phyloP scores from a whole-genome alignment of 2,113 vertebrate species.

The Nothocercus nigrocapillus region DNA sequence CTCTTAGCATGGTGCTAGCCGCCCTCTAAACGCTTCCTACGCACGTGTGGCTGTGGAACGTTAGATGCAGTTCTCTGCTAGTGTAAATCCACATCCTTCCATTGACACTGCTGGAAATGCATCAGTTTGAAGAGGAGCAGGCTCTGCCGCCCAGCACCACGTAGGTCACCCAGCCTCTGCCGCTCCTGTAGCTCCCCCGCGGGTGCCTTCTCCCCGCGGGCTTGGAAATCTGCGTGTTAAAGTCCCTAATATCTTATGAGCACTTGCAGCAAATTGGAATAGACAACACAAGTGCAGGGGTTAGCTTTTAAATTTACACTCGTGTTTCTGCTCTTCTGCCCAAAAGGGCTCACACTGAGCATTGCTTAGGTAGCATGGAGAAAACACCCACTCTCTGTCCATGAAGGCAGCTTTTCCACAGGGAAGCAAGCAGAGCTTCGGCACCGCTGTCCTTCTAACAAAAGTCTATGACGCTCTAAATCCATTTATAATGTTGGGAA shows the following conservation, averaged over 20 bases:
- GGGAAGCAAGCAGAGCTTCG: fast-evolving
- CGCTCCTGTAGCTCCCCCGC: neutral
- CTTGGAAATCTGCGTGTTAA: neutral
- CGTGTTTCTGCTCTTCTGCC: neutral
- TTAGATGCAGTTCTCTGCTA: neutral
- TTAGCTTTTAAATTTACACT: neutral
- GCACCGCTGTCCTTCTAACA: neutral
- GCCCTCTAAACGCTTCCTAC: neutral
- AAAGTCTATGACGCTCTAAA: fast-evolving
- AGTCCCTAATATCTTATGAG: neutral
- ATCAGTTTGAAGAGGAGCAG: neutral
- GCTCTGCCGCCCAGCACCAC: neutral
- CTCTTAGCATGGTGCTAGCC: neutral
- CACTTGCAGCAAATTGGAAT: neutral
- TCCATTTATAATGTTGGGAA: neutral
- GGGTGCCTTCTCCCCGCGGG: neutral
- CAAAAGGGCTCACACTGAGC: neutral
- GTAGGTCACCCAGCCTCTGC: neutral
- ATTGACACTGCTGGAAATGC: neutral
- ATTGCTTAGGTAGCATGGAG: neutral
- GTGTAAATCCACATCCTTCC: neutral
- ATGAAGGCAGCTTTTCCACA: neutral
- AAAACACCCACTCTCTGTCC: neutral
- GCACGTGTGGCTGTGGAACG: neutral
- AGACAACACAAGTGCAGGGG: neutral